Base-by-base conservation (phyloP, 2,888 invertebrate species). In the Dynastes maya region DNA sequence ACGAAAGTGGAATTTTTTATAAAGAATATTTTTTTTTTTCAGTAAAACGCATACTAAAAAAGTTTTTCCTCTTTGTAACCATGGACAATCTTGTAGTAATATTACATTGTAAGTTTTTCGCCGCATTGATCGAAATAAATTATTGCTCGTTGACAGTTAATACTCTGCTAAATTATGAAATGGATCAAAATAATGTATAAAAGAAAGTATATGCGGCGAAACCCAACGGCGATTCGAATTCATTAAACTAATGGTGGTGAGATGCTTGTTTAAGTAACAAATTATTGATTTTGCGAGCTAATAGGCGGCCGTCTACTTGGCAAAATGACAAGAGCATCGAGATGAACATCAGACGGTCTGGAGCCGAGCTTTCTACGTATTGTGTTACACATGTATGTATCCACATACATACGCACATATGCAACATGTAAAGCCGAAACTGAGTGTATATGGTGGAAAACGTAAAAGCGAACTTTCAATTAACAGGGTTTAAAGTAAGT, bases 331-430 rank as follows among this genome's bases (percentile, higher is more conserved):
- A 72, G 61, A 40, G 4, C 61, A 61, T 22, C 37, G 45, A 72
- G 72, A 72, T 61, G 72, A 72, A 61, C 58, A 72, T 29, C 72
- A 72, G 72, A 72, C 72, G 22, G 40, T 58, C 45, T 40, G 72
- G 72, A 72, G 72, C 72, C 72, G 0, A 40, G 27, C 32, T 53
- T 55, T 37, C 37, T 37, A 29, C 16, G 37, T 16, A 65, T 65
- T 2, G 27, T 13, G 32, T 64, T 8, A 37, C 37, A 13, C 4
- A 29, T 3, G 11, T 53, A 53, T n/a, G 8, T 8, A 53, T 11
- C 53, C 32, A 32, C 2, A 32, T 32, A 32, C 32, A 32, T 32
- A 32, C 53, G 11, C 8, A 11, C 8, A 5, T 32, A 16, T 16
- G 16, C 16, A 16, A 37, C 5, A 37, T 37, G 37, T 37, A 37